These are phyloP conservation scores for Whitmania pigra DNA, from an alignment of 1,140 invertebrate species.

Conservation along the genomic window DNA sequence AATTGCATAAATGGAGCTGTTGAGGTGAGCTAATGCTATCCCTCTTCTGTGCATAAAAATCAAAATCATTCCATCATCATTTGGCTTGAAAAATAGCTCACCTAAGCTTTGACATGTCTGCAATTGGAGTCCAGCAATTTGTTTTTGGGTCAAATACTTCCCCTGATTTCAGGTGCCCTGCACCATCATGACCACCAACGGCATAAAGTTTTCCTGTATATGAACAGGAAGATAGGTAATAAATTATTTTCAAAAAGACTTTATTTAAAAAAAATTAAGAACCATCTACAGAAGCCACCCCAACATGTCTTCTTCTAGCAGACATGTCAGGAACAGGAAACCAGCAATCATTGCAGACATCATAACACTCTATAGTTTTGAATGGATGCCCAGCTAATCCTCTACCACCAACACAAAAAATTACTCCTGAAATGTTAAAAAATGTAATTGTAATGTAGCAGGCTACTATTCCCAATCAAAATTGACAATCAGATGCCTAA, in stretches of 20 bases:
- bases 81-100: constrained; percentile 20
- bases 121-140: constrained; percentile 37
- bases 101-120: constrained; percentile 39
- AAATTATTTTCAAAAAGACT: neutral
- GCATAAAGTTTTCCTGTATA: constrained; percentile 37
- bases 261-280: neutral
- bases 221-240: constrained; percentile 2
- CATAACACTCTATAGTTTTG: constrained; percentile 40
- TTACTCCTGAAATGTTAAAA: constrained; percentile 31
- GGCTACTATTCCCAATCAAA: no score
- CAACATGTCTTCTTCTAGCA: constrained; percentile 40
- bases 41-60: constrained; percentile 34
- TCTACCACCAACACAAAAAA: constrained; percentile 43
- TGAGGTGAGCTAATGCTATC: constrained; percentile 39
- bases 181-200: constrained; percentile 41
- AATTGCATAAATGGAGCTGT: constrained; percentile 42
- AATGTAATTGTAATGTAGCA: no score
- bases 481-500: no score
- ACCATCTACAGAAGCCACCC: constrained; percentile 39
- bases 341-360: constrained; percentile 37
- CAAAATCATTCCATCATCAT: neutral
- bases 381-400: constrained; percentile 41
- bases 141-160: constrained; percentile 40
- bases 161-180: constrained; percentile 38
- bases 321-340: constrained; percentile 39